Conservation (phyloP, 2,113 vertebrate species). For the Oryzias woworae region DNA sequence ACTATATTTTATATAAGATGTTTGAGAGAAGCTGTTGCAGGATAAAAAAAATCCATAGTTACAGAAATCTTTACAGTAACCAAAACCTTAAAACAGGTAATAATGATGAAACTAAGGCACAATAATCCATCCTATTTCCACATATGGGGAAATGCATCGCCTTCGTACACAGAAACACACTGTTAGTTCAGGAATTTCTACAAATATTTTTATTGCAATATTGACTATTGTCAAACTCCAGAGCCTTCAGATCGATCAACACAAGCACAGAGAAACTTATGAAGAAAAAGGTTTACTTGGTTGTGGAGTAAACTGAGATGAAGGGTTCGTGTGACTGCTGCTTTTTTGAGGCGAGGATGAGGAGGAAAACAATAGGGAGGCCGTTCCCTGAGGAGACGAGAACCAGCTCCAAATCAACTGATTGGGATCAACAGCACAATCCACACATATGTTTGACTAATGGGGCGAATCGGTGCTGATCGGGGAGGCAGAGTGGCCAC, state of each 20-base stretch:
- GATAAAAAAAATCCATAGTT: too few species aligned
- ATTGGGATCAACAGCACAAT: constrained; percentile 50
- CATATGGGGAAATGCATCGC: too few species aligned
- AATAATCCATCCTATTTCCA: too few species aligned
- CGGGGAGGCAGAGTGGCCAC: constrained; percentile 6
- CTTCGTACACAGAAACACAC: too few species aligned
- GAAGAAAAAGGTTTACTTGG: neutral
- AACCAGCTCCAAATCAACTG: constrained; percentile 37
- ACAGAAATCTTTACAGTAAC: too few species aligned
- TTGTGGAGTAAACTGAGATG: neutral
- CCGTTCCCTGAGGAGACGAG: constrained; percentile 26
- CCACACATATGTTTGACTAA: constrained; percentile 49
- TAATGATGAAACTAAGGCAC: too few species aligned
- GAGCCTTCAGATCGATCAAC: neutral
- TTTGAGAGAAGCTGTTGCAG: too few species aligned
- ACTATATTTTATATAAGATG: too few species aligned
- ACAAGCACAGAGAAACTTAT: neutral
- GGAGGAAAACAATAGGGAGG: neutral
- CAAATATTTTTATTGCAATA: too few species aligned
- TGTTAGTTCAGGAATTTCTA: neutral
- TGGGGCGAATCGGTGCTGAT: constrained; percentile 35
- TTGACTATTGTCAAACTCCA: neutral
- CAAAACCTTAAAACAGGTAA: too few species aligned
- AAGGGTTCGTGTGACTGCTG: constrained; percentile 2
- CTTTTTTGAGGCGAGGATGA: neutral